These are phyloP conservation scores for Athalia rosae DNA, from an alignment of 2,888 invertebrate species.

Conservation along the genomic window DNA sequence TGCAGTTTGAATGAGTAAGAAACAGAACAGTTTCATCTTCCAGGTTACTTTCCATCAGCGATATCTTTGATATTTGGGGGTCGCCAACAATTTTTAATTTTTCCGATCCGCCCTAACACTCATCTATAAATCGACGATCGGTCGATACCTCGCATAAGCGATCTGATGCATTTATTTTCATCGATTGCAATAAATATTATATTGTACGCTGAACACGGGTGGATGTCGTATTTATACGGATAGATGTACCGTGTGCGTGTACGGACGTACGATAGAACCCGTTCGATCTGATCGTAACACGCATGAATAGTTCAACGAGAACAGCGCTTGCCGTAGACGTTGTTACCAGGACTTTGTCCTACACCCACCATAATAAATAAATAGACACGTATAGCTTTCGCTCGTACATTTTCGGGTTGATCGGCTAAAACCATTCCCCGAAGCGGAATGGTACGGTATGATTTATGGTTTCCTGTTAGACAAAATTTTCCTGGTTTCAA, in stretches of 20 bases:
- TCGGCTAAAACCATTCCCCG: conserved; percentile 23
- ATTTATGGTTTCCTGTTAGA: conserved; percentile 32
- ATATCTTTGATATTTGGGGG: too few species aligned
- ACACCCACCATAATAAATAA: too few species aligned
- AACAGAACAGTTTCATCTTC: too few species aligned
- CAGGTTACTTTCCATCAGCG: too few species aligned
- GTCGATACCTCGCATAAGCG: too few species aligned
- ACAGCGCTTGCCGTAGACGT: not conserved
- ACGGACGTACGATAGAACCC: not conserved
- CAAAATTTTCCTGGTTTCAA: conserved; percentile 14
- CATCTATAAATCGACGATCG: too few species aligned
- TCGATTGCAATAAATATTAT: too few species aligned
- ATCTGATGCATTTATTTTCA: too few species aligned
- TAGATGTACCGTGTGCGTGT: not conserved
- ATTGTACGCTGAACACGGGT: too few species aligned
- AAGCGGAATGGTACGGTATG: conserved; percentile 16
- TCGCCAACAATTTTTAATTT: too few species aligned
- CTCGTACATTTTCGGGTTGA: conserved; percentile 9
- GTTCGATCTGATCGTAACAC: conserved; percentile 18
- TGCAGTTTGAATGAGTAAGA: too few species aligned
- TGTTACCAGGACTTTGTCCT: conserved; percentile 1
- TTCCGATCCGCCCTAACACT: too few species aligned
- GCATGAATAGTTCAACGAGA: conserved; percentile 17
- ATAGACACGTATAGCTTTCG: not conserved
- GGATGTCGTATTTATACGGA: not conserved